Base-by-base conservation (phyloP, 2,113 vertebrate species). In the Collichthys lucidus region DNA sequence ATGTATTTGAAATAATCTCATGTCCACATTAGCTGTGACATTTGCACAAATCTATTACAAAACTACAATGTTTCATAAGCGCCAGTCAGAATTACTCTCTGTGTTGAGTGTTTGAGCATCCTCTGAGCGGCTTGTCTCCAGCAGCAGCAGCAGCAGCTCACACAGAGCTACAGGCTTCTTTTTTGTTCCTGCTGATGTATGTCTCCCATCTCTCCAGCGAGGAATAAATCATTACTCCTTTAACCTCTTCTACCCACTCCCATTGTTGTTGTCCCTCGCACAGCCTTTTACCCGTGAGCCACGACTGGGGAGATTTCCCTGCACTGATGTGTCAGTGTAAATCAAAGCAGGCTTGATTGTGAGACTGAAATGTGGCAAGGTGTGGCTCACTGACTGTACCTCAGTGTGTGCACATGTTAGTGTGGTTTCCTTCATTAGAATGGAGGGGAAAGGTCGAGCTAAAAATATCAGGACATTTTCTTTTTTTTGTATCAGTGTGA, bases 401-500 rank as follows among this genome's bases (percentile, higher is more conserved):
- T 79, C 60, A 11, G 53, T 68, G 47, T 60, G 26, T 53, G 42
- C 55, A 17, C 53, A 20, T n/a, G 53, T 70, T 52, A 72, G 29
- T 50, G 49, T 19, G 53, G 44, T 52, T 69, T 53, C 56, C 31
- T 11, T 74, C 61, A 63, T 75, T 46, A 35, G 31, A 40, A 11
- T 3, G 56, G 62, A 63, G 61, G 66, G 42, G 50, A 88, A 86
- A 86, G 77, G 88, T 83, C 77, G 57, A 1, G 61, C 68, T 83
- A 61, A 86, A 87, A 82, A 89, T 77, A 74, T 24, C 64, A 57
- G 20, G 22, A 17, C 2, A 40, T 5, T 12, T 6, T n/a, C 20
- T 52, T 67, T 50, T 40, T 40, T 46, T 24, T 50, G 26, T 40
- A 80, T 59, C 12, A 56, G 56, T 17, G 26, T 20, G 3, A 50